phyloP scores from a whole-genome alignment of 2,888 invertebrate genomes.

The Parasteatoda lunata region DNA sequence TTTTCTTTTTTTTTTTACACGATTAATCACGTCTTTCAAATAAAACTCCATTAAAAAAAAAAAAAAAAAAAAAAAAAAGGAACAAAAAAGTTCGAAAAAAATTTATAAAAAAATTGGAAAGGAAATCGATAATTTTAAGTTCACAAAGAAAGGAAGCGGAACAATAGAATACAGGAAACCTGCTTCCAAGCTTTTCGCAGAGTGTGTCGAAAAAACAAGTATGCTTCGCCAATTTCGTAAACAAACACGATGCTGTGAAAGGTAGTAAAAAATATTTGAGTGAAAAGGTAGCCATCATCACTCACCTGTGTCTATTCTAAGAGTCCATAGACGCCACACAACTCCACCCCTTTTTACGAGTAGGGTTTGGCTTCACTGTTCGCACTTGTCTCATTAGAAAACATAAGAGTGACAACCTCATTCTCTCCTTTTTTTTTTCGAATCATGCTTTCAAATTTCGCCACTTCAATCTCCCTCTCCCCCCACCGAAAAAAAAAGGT shows the following conservation, averaged over 20 bases:
- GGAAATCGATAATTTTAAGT: too few species aligned
- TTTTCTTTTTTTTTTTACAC: too few species aligned
- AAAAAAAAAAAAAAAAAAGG: too few species aligned
- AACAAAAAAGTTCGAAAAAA: too few species aligned
- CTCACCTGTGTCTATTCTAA: slow-evolving; percentile 65
- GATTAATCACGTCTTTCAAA: too few species aligned
- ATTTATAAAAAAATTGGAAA: too few species aligned
- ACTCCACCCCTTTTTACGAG: slow-evolving; percentile 63
- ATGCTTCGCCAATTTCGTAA: slow-evolving; percentile 6
- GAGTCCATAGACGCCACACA: slow-evolving; percentile 65
- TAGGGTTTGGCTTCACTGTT: slow-evolving; percentile 63
- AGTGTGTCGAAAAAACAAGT: slow-evolving; percentile 3
- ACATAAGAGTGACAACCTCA: slow-evolving; percentile 40
- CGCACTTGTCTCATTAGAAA: slow-evolving; percentile 65
- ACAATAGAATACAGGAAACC: too few species aligned
- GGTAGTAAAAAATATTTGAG: neutral
- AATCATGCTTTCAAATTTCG: neutral
- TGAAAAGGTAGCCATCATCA: slow-evolving; percentile 43
- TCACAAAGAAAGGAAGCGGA: too few species aligned
- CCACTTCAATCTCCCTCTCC: neutral
- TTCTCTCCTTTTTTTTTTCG: slow-evolving; percentile 11
- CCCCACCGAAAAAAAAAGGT: slow-evolving; percentile 9
- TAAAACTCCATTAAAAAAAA: too few species aligned
- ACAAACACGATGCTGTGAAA: slow-evolving; percentile 14
- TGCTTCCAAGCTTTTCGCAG: too few species aligned